phyloP scores from a whole-genome alignment of 2,797 vertebrate genomes.

The Clarias platycephalus region DNA sequence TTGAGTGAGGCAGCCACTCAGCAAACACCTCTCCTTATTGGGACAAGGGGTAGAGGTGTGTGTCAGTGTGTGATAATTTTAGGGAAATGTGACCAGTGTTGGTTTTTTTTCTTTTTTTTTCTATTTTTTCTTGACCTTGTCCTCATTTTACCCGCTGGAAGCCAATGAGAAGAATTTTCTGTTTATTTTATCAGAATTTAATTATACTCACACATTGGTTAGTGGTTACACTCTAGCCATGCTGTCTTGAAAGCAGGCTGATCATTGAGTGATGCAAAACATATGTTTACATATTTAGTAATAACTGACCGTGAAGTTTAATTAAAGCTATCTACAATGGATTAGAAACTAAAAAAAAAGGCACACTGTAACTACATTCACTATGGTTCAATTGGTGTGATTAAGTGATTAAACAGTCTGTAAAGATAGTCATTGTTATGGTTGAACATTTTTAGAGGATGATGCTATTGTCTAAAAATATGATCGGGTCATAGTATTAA shows the following conservation, averaged over 20 bases:
- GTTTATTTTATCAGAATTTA: background rate
- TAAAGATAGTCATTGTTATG: background rate
- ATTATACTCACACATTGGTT: background rate
- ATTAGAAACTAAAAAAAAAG: background rate
- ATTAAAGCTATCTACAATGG: background rate
- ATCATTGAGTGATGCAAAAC: background rate
- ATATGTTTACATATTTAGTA: too few relatives aligned
- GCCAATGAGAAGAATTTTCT: background rate
- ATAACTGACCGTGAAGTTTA: too few relatives aligned
- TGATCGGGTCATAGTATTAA: background rate
- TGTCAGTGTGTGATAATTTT: conserved; percentile 36
- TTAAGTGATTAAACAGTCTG: background rate
- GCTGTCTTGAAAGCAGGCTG: background rate
- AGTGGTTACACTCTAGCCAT: background rate
- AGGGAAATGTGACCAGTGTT: conserved; percentile 36
- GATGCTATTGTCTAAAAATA: background rate
- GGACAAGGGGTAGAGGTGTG: conserved; percentile 41
- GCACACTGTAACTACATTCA: background rate
- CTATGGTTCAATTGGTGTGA: background rate
- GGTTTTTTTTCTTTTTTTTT: background rate
- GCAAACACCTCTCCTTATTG: conserved; percentile 53
- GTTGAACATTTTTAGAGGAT: background rate
- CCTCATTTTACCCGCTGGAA: background rate
- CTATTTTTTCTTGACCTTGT: conserved; percentile 38
- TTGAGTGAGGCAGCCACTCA: conserved; percentile 50